A percentile compares a stretch with the other conserved stretches of the same genome.
Conservation (phyloP, 2,888 invertebrate species). For the Trachelus troglodyta region DNA sequence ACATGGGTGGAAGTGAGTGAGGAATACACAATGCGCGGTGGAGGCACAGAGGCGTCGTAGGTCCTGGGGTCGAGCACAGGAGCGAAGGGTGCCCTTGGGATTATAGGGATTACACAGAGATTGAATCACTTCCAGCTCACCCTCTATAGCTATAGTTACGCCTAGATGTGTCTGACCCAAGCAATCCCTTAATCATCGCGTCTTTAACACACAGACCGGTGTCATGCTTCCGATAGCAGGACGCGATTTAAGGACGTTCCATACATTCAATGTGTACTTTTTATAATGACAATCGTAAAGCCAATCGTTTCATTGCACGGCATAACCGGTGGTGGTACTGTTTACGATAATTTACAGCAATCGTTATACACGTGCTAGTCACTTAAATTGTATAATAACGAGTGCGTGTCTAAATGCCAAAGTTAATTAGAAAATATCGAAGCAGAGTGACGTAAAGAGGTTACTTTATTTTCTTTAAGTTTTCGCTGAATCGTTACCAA, state of each 20-base stretch:
- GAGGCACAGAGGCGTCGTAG: not conserved
- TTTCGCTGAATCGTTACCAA: not conserved
- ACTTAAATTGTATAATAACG: not conserved
- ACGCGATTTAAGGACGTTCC: not conserved
- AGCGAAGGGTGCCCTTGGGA: constrained; percentile 48
- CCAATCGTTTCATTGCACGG: not conserved
- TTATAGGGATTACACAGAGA: constrained; percentile 58
- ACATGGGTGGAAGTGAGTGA: not conserved
- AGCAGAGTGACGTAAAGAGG: not conserved
- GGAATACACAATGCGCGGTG: not conserved
- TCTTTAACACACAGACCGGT: constrained; percentile 46
- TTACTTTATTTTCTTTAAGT: not conserved
- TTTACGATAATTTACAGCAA: not conserved
- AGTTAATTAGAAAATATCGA: not conserved
- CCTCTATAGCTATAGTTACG: constrained; percentile 31
- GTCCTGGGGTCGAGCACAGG: constrained; percentile 22
- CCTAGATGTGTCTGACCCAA: constrained; percentile 46
- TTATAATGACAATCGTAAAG: not conserved
- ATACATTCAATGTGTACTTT: not conserved
- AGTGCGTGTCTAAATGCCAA: not conserved
- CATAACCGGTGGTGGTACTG: not conserved
- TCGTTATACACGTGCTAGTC: not conserved
- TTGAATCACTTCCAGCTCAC: constrained; percentile 57
- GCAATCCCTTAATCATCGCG: constrained; percentile 50
- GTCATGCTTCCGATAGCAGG: constrained; percentile 19